Conservation (phyloP, 2,113 vertebrate species). For the Campylomormyrus numenius region DNA sequence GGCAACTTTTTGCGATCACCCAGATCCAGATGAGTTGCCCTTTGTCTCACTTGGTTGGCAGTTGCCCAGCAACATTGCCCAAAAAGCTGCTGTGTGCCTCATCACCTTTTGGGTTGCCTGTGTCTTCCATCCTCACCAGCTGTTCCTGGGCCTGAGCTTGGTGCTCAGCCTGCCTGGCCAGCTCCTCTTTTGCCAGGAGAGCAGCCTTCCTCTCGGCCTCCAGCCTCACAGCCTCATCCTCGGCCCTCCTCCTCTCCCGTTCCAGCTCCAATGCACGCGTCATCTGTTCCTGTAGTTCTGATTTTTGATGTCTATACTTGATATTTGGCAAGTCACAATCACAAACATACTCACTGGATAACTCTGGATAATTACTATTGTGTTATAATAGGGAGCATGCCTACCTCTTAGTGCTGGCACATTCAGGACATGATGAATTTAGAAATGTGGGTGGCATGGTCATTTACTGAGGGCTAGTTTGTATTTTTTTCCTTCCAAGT, state of each 20-base stretch:
- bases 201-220: slow-evolving; percentile 84
- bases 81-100: background rate
- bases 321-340: background rate
- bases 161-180: slow-evolving; percentile 78
- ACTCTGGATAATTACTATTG: background rate
- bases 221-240: slow-evolving; percentile 81
- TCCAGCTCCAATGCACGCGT: slow-evolving; percentile 77
- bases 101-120: background rate
- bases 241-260: slow-evolving; percentile 77
- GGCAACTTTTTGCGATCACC: background rate
- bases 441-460: background rate
- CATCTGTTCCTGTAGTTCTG: slow-evolving; percentile 89
- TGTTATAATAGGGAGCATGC: background rate
- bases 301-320: background rate
- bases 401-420: background rate
- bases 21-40: background rate
- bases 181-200: slow-evolving; percentile 88
- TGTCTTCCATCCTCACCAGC: slow-evolving; percentile 67
- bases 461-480: background rate
- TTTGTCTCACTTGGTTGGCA: background rate
- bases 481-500: too few relatives aligned
- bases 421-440: background rate
- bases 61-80: background rate
- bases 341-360: background rate
- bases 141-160: slow-evolving; percentile 93